Percentiles rank a stretch among this genome's conserved stretches.
Conservation (phyloP, 1,140 invertebrate genomes). For the Drosophila bocqueti region DNA sequence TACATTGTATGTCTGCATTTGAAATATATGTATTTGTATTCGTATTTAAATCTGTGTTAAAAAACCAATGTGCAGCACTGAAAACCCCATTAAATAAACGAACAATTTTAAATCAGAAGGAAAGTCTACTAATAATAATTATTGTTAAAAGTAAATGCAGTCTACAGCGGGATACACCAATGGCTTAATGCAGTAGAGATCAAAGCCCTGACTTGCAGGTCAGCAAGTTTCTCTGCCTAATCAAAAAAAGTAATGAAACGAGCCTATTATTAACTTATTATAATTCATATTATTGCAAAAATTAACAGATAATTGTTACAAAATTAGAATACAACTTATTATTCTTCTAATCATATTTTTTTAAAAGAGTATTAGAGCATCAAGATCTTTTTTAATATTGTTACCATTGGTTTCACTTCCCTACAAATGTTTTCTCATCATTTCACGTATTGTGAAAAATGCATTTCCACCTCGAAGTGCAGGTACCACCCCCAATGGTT, state of each 20-base stretch:
- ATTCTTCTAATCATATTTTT: neutral
- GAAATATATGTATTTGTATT: conserved; percentile 43
- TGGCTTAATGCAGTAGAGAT: neutral
- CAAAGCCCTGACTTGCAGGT: too few relatives aligned
- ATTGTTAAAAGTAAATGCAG: neutral
- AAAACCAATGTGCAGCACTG: conserved; percentile 60
- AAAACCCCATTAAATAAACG: conserved; percentile 56
- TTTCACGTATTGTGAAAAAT: neutral
- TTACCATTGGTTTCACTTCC: neutral
- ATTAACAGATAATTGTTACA: neutral
- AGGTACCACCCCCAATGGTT: conserved; percentile 2
- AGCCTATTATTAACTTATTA: too few relatives aligned
- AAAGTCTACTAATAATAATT: neutral
- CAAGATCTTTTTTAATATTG: neutral
- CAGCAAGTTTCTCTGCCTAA: neutral
- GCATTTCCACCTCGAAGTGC: neutral
- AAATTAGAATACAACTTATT: neutral
- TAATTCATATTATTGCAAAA: neutral
- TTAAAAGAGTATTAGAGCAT: neutral
- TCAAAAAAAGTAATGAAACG: too few relatives aligned
- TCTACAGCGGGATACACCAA: too few relatives aligned
- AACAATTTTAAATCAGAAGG: conserved; percentile 42
- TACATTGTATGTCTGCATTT: conserved; percentile 26
- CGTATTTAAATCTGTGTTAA: conserved; percentile 51
- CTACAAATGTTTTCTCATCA: too few relatives aligned